Base-by-base conservation (phyloP, 2,888 invertebrate genomes). In the Epirrhoe tristata region DNA sequence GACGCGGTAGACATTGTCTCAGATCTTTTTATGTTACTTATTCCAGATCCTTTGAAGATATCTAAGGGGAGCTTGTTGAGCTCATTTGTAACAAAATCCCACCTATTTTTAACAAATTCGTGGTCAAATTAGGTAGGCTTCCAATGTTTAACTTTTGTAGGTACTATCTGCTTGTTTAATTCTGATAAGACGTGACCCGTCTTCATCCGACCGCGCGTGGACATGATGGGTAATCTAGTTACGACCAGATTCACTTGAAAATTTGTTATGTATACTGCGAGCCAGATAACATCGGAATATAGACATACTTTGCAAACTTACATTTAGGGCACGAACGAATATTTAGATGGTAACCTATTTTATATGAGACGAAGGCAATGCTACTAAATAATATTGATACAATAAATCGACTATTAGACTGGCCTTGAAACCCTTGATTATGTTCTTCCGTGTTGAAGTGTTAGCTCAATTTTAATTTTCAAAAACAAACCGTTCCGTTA, bases 101-200 rank as follows among this genome's bases (percentile, higher is more conserved):
- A 43, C 3, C 16, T 14, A 6, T 46, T 16, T 10, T 0, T 36
- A 36, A 3, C 5, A 5, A 36, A 36, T 36, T 36, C 36, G 6
- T 36, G 5, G 6, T 36, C 36, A 36, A 6, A 8, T 36, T 36
- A 8, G 36, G 1, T 24, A n/a, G 46, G 57, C 50, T 32, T 46
- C 54, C 12, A 52, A 16, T 17, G 7, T 51, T 24, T 17, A 16
- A 39, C 6, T 51, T 1, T 51, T 51, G 43, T n/a, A n/a, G n/a
- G n/a, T 32, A 31, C 57, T 52, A 39, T 56, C 51, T 56, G 24
- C 24, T 69, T 71, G 63, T 68, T 48, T 71, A 73, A 74, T 63
- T 55, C 60, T 67, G 66, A 74, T 75, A 74, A 66, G 56, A 43
- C 56, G 52, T 67, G 77, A 74, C 74, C 72, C 70, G 62, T 61